These are phyloP conservation scores for Polypedilum pembai DNA, from an alignment of 1,140 invertebrate species.

Conservation along the genomic window DNA sequence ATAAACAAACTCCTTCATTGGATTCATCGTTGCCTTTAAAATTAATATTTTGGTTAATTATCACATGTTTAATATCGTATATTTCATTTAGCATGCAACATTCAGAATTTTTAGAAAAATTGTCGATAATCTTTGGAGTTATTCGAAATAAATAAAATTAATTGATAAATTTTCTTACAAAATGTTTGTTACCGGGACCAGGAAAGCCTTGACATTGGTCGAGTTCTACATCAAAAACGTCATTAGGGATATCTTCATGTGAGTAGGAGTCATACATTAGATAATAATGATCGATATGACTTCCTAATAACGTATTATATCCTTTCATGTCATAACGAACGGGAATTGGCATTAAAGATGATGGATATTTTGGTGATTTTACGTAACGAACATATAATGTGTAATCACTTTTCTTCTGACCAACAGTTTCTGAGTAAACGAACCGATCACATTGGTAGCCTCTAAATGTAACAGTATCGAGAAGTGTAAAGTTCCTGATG, in stretches of 20 bases:
- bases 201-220: slow-evolving; percentile 74
- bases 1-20: slow-evolving; percentile 85
- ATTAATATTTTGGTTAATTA: too few relatives aligned
- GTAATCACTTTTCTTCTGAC: slow-evolving; percentile 80
- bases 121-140: too few relatives aligned
- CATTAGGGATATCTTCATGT: slow-evolving; percentile 55
- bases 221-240: slow-evolving; percentile 59
- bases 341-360: slow-evolving; percentile 50
- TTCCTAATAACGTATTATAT: slow-evolving; percentile 83
- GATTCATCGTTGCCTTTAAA: slow-evolving; percentile 66
- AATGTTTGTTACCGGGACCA: slow-evolving; percentile 70
- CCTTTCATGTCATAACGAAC: slow-evolving; percentile 87
- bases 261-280: slow-evolving; percentile 72
- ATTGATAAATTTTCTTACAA: slow-evolving; percentile 38
- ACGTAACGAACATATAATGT: slow-evolving; percentile 72
- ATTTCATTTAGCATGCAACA: too few relatives aligned
- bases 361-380: slow-evolving; percentile 46
- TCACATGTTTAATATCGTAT: too few relatives aligned
- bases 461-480: slow-evolving; percentile 58
- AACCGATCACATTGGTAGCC: slow-evolving; percentile 67
- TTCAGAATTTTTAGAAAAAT: too few relatives aligned
- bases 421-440: slow-evolving; percentile 55
- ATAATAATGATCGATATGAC: slow-evolving; percentile 94
- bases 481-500: slow-evolving; percentile 60
- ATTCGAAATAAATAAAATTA: too few relatives aligned